These are phyloP conservation scores for Ibycter americanus DNA, from an alignment of 2,797 vertebrate genomes.

Conservation along the genomic window DNA sequence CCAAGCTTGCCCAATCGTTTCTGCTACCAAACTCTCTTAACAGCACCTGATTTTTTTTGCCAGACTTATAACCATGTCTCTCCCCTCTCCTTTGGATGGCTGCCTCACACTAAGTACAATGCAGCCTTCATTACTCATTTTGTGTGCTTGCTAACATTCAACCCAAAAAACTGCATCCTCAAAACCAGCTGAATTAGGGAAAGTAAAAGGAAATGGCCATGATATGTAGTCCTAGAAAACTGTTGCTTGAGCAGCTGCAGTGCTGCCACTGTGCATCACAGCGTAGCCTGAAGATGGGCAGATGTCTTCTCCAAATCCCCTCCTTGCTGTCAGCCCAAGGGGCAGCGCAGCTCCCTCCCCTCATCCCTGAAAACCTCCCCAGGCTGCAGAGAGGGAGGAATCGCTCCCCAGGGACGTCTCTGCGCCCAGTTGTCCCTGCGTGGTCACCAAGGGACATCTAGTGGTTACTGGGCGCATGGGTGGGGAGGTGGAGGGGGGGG, in stretches of 20 bases:
- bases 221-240: not conserved
- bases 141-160: not conserved
- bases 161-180: not conserved
- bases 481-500: not conserved
- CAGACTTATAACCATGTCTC: accelerated
- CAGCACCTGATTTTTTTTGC: not conserved
- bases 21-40: not conserved
- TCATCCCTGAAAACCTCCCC: not conserved
- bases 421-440: not conserved
- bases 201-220: not conserved
- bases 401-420: not conserved
- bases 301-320: not conserved
- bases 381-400: not conserved
- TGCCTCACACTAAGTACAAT: not conserved
- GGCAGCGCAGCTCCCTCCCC: too few species aligned
- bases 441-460: slow-evolving; percentile 1
- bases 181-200: not conserved
- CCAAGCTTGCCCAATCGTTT: not conserved
- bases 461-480: not conserved
- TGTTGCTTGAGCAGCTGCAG: not conserved
- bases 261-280: not conserved
- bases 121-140: not conserved
- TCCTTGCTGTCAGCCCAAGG: not conserved
- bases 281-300: not conserved
- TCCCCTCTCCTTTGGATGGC: not conserved